Conservation (phyloP, 2,113 vertebrate genomes). For the Microcebus jonahi region DNA sequence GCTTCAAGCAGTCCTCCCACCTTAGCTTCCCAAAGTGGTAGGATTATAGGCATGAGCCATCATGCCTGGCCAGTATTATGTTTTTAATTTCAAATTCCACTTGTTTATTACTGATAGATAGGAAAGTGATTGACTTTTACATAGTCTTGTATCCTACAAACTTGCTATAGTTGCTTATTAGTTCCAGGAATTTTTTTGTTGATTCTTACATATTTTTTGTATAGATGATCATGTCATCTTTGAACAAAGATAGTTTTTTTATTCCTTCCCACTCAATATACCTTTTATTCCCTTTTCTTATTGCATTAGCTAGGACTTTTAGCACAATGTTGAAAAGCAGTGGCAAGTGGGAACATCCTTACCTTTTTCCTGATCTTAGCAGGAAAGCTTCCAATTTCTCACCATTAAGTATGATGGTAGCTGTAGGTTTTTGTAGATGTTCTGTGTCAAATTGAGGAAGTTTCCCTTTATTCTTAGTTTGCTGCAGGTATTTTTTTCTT, state of each 20-base stretch:
- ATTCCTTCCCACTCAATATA: background rate
- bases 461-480: background rate
- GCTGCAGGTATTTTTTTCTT: background rate
- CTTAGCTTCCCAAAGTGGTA: too few relatives aligned
- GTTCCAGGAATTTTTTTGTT: background rate
- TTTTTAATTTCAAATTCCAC: background rate
- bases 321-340: background rate
- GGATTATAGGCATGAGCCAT: too few relatives aligned
- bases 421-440: background rate
- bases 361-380: background rate
- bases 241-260: background rate
- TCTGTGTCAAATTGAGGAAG: background rate
- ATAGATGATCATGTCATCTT: background rate
- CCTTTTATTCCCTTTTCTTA: background rate
- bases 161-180: background rate
- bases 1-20: too few relatives aligned
- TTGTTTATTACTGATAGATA: background rate
- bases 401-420: background rate
- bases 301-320: background rate
- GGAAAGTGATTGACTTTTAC: background rate
- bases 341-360: background rate
- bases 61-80: background rate
- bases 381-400: background rate
- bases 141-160: background rate
- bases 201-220: background rate